Evolutionary conservation across 2,888 invertebrate species (phyloP).

Genomic region (Magallana nippona): DNA sequence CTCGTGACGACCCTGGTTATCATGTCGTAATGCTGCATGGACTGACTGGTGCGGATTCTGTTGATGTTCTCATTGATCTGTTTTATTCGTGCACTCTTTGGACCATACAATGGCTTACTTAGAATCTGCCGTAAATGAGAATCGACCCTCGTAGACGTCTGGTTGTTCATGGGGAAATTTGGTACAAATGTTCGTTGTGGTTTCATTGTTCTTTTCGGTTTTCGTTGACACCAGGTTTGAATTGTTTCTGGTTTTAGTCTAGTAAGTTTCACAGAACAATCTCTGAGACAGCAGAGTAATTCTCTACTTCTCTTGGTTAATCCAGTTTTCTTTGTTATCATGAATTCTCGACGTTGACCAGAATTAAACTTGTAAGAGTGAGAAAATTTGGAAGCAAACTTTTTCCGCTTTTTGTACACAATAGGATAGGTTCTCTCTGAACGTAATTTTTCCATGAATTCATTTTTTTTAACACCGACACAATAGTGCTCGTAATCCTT

Average conservation of each 20-base stretch:
- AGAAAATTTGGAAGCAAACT: conserved; percentile 53
- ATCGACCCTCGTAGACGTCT: conserved; percentile 28
- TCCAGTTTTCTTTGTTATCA: conserved; percentile 65
- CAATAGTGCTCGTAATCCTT: conserved; percentile 68
- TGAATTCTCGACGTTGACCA: conserved; percentile 64
- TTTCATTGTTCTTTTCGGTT: conserved; percentile 40
- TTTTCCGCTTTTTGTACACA: conserved; percentile 65
- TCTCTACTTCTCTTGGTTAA: conserved; percentile 64
- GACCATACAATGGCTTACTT: conserved; percentile 46
- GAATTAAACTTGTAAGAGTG: conserved; percentile 72
- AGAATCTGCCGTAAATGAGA: conserved; percentile 42
- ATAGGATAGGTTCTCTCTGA: conserved; percentile 65
- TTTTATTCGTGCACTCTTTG: conserved; percentile 45
- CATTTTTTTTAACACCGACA: conserved; percentile 69
- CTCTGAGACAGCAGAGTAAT: conserved; percentile 59
- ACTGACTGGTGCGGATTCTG: conserved; percentile 35
- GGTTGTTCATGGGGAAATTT: conserved; percentile 6
- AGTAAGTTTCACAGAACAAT: conserved; percentile 44
- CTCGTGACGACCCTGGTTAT: conserved; percentile 47
- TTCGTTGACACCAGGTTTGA: conserved; percentile 43
- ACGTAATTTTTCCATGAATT: conserved; percentile 67
- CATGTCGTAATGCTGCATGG: conserved; percentile 42
- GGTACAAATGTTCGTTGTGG: conserved; percentile 5
- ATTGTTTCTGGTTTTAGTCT: conserved; percentile 45
- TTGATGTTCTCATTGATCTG: conserved; percentile 49